These are phyloP conservation scores for Galleria mellonella DNA, from an alignment of 1,140 invertebrate genomes.

Conservation along the genomic window DNA sequence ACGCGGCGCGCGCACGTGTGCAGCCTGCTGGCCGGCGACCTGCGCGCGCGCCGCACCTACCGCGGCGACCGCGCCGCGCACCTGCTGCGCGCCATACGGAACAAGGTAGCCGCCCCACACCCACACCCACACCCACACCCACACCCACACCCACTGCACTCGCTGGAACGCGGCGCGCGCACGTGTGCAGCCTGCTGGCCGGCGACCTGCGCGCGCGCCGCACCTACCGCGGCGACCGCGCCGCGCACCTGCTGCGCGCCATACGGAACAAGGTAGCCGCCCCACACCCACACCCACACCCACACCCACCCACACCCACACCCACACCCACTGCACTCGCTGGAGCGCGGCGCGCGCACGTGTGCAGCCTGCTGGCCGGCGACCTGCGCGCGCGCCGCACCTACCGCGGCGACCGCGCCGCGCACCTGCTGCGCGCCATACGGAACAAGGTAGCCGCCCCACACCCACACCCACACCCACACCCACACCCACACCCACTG, in stretches of 20 bases:
- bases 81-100: no score
- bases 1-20: no score
- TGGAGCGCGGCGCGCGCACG: conserved; percentile 89
- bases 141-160: conserved; percentile 80
- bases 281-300: no score
- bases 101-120: conserved; percentile 83
- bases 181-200: conserved; percentile 87
- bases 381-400: conserved; percentile 94
- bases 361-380: conserved; percentile 86
- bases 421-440: conserved; percentile 94
- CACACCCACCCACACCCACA: no score
- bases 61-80: no score
- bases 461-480: no score
- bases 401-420: conserved; percentile 89
- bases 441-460: conserved; percentile 96
- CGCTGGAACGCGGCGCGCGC: conserved; percentile 87
- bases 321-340: no score
- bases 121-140: conserved; percentile 78
- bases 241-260: conserved; percentile 93
- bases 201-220: conserved; percentile 93
- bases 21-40: no score
- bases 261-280: conserved; percentile 96
- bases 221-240: conserved; percentile 89
- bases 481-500: no score
- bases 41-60: no score